Evolutionary conservation across 1,140 invertebrate species (phyloP), one percentile per base, ranked within the genome.

Genomic region (Pteromalus puparum): DNA sequence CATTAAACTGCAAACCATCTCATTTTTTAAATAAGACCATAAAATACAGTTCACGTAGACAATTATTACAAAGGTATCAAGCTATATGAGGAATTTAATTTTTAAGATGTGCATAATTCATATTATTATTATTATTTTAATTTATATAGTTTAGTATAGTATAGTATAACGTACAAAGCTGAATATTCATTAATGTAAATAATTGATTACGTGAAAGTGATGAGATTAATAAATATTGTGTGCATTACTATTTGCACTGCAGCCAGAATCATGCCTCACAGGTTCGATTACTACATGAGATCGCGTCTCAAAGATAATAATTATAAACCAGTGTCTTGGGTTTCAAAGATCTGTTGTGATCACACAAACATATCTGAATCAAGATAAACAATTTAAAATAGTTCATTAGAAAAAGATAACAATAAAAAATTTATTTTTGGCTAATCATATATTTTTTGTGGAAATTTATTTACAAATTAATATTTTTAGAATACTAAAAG

Each of bases 211-310:
- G 53, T 6, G 5, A 61, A 61, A 61, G n/a, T n/a, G 21, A n/a
- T 9, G 21, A 6, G 21, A 42, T 61, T 61, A 61, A 21, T 61
- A n/a, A 61, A n/a, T 61, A 6, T 61, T 61, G 18, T 61, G n/a
- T n/a, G 18, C 18, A 61, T 61, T n/a, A 61, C 4, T 61, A 21
- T 61, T 61, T 61, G 21, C 53, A 61, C 21, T 61, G 18, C 53
- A 61, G 15, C 5, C 5, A 61, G 18, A 38, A 28, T 15, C 34
- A 76, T 28, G 46, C 53, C 74, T 38, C 74, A 42, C 42, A 76
- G 74, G 74, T 76, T 76, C 74, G 74, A 76, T 76, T 38, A 18
- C 74, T 30, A 42, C 1, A 76, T 76, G 74, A 76, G 74, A 76
- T 48, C 21, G 3, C 42, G 26, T 76, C 74, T 76, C 74, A 42